Conservation (phyloP, 2,888 invertebrate species). For the Scelioninae gen. 2 region DNA sequence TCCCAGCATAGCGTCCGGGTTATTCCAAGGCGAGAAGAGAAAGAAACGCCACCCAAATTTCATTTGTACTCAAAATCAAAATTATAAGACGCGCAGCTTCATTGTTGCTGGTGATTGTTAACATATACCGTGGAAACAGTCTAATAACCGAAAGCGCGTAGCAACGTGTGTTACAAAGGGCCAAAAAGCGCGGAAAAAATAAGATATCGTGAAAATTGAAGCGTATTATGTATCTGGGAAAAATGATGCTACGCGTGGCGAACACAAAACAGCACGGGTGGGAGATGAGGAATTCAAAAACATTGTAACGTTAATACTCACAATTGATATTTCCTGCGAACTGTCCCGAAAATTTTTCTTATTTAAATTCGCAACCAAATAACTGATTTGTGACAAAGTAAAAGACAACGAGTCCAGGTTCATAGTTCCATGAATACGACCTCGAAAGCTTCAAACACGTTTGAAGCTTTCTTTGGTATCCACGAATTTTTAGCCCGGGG, state of each 20-base stretch:
- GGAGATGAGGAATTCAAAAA: constrained; percentile 11
- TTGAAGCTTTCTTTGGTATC: constrained; percentile 93
- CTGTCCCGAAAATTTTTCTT: constrained; percentile 97
- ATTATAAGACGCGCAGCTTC: constrained; percentile 2
- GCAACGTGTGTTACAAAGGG: constrained; percentile 12
- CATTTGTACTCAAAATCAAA: background rate
- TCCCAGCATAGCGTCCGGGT: background rate
- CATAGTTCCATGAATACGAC: constrained; percentile 96
- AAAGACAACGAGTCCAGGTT: constrained; percentile 99
- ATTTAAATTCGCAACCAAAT: constrained; percentile 95
- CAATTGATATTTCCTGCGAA: constrained; percentile 91
- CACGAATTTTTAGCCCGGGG: constrained; percentile 79
- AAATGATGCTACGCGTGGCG: constrained; percentile 45
- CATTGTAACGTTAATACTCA: constrained; percentile 77
- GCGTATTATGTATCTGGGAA: background rate
- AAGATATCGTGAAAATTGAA: background rate
- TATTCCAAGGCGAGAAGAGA: background rate
- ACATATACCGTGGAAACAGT: background rate
- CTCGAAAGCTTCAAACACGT: constrained; percentile 93
- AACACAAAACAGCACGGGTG: background rate
- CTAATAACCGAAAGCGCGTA: constrained; percentile 11
- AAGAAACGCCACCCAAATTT: background rate
- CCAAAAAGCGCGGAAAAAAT: background rate
- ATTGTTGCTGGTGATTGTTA: constrained; percentile 57
- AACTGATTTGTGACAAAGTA: constrained; percentile 99